Conservation (phyloP, 1,140 invertebrate species). For the Pemphigus obesinymphae region DNA sequence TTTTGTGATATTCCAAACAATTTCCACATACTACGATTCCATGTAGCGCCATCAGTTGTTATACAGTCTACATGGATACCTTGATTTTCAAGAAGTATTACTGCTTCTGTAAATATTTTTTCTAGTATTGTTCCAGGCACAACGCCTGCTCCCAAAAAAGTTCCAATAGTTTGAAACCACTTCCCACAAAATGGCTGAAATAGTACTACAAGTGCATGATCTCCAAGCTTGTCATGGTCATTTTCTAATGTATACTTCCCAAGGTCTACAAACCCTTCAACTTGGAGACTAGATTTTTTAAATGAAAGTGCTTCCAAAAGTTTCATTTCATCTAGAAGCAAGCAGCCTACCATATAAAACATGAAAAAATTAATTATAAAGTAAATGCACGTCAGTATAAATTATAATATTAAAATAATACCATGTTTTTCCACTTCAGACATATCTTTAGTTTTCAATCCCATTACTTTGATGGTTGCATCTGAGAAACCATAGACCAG, state of each 20-base stretch:
- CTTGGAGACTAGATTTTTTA: neutral
- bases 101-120: neutral
- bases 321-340: constrained; percentile 16
- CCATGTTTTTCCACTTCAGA: too few relatives aligned
- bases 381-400: too few relatives aligned
- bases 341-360: neutral
- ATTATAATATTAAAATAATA: too few relatives aligned
- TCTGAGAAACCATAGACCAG: too few relatives aligned
- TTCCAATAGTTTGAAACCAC: neutral
- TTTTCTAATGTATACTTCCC: neutral
- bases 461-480: too few relatives aligned
- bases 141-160: neutral
- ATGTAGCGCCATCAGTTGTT: neutral
- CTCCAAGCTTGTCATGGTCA: neutral
- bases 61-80: neutral
- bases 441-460: too few relatives aligned
- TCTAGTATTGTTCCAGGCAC: neutral
- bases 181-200: neutral
- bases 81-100: neutral
- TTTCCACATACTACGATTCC: too few relatives aligned
- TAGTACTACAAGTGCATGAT: neutral
- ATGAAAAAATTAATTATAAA: too few relatives aligned
- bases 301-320: neutral
- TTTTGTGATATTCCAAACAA: too few relatives aligned
- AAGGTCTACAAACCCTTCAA: neutral